Evolutionary conservation across 2,888 invertebrate species (phyloP), one percentile per base, ranked within the genome.

Genomic region (Ditula angustiorana): DNA sequence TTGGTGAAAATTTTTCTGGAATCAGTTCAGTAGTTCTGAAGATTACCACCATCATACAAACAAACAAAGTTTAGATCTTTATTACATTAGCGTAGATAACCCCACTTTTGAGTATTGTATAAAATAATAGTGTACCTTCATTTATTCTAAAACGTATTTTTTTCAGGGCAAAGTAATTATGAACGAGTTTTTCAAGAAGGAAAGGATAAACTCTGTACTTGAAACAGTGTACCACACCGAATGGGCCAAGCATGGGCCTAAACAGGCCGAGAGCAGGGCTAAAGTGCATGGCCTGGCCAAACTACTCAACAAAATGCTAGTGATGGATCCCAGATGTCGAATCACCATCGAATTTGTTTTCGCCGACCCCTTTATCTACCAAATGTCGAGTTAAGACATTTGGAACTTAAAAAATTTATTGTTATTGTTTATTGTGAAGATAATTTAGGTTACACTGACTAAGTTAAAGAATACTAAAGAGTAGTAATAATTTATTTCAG

Each of bases 271-370:
- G 1, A 79, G 81, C 49, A 23, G 53, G 3, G 8, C 21, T 13
- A 83, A 83, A 71, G 33, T 82, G 0, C 33, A 47, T 2, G 19
- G 33, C 4, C 67, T 87, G 2, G 11, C 61, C 8, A 53, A 24
- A 0, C 66, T 88, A 37, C 68, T 89, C 46, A 56, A 77, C 21
- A 65, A 80, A 67, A 89, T 90, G 87, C 71, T 90, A 64, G 52
- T 63, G 0, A 41, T 87, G 16, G 70, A 85, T 55, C 88, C 89
- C 0, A 67, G 66, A 0, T 5, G 67, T 2, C 77, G 90, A 47
- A 7, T 83, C 21, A 67, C 80, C 8, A 83, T 88, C 28, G 81
- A 82, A 57, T 82, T 78, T 67, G 82, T 82, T 10, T 79, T 69
- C 19, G 69, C 72, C 0, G 71, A 81, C 60, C 72, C 77, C 8